phyloP scores from a whole-genome alignment of 2,888 invertebrate genomes.

The Harpagoxenus sublaevis region DNA sequence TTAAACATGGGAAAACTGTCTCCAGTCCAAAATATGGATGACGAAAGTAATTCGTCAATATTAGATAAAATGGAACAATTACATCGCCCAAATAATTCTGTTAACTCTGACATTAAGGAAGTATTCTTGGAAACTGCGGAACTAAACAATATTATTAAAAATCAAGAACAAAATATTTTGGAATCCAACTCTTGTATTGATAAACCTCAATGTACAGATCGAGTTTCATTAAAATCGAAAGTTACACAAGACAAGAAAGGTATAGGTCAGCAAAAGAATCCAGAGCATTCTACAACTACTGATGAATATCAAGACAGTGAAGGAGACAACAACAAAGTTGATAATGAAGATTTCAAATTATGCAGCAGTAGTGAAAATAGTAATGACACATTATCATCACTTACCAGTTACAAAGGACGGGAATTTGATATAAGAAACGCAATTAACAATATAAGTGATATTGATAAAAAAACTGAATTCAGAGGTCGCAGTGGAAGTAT shows the following conservation, averaged over 20 bases:
- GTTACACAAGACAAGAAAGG: conserved; percentile 62
- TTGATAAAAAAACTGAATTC: conserved; percentile 82
- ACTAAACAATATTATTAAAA: conserved; percentile 42
- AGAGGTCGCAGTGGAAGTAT: conserved; percentile 84
- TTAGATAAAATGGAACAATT: conserved; percentile 80
- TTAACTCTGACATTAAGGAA: conserved; percentile 50
- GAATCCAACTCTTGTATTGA: conserved; percentile 54
- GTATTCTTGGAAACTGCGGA: conserved; percentile 56
- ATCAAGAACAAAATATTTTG: conserved; percentile 38
- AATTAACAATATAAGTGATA: conserved; percentile 73
- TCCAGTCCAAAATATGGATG: conserved; percentile 70
- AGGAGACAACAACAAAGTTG: conserved; percentile 80
- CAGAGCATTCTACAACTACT: conserved; percentile 61
- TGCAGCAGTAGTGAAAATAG: conserved; percentile 88
- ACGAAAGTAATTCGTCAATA: conserved; percentile 77
- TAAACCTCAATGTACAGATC: conserved; percentile 57
- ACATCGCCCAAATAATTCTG: conserved; percentile 67
- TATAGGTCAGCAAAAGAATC: conserved; percentile 59
- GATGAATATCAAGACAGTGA: conserved; percentile 82
- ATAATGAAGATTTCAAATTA: conserved; percentile 82
- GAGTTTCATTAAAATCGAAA: conserved; percentile 62
- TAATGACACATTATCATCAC: conserved; percentile 87
- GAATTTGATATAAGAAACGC: conserved; percentile 76
- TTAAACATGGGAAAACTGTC: conserved; percentile 63
- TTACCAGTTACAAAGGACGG: conserved; percentile 78